Percentiles rank a stretch among this genome's conserved stretches.
Conservation (phyloP, 2,797 vertebrate genomes). For the Pangasius mekongensis region DNA sequence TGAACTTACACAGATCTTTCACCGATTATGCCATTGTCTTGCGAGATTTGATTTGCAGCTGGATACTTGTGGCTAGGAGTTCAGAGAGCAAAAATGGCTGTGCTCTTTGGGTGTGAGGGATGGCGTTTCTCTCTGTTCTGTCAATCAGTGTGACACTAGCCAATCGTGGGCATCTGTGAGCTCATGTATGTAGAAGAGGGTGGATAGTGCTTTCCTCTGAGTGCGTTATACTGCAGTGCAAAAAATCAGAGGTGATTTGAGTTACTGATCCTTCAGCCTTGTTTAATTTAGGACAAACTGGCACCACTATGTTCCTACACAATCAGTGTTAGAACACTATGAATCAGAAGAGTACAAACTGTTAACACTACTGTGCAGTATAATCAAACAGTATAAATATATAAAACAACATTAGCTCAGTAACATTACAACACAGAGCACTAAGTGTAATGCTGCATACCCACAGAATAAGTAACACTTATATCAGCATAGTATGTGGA, state of each 20-base stretch:
- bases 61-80: background rate
- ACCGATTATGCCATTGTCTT: background rate
- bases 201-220: background rate
- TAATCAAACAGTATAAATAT: background rate
- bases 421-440: background rate
- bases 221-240: background rate
- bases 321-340: background rate
- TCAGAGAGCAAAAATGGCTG: background rate
- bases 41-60: background rate
- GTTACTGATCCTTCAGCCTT: background rate
- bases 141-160: background rate
- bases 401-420: background rate
- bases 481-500: background rate
- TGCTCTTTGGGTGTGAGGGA: no score
- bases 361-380: no score
- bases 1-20: background rate
- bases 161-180: background rate
- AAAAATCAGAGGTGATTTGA: background rate
- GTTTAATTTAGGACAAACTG: background rate
- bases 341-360: background rate
- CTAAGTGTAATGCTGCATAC: background rate
- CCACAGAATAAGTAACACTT: background rate
- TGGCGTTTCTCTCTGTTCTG: background rate
- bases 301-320: background rate
- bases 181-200: background rate